phyloP scores from a whole-genome alignment of 2,888 invertebrate species.

The Allolobophora icterica region DNA sequence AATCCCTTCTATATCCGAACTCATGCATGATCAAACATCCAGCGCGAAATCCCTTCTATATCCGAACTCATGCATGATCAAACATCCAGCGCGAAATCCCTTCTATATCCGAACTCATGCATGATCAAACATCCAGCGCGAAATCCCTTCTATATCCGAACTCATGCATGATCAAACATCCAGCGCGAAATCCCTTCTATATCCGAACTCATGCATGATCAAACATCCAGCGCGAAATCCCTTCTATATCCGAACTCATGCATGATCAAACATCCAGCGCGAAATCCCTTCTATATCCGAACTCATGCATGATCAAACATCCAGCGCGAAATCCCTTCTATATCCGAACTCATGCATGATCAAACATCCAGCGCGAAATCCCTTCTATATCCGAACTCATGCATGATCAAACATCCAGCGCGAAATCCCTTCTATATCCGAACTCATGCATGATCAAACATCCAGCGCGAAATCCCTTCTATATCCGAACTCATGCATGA shows the following conservation, averaged over 20 bases:
- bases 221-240: background rate
- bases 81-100: background rate
- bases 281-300: background rate
- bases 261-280: background rate
- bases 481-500: background rate
- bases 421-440: background rate
- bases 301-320: background rate
- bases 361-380: background rate
- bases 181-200: background rate
- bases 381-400: background rate
- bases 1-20: background rate
- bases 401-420: background rate
- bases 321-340: background rate
- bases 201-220: background rate
- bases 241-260: background rate
- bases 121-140: background rate
- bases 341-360: background rate
- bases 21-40: background rate
- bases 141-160: background rate
- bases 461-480: background rate
- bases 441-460: background rate
- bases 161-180: background rate
- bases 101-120: background rate
- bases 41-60: background rate
- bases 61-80: background rate